phyloP scores from a whole-genome alignment of 2,113 vertebrate species.

The Taurulus bubalis region DNA sequence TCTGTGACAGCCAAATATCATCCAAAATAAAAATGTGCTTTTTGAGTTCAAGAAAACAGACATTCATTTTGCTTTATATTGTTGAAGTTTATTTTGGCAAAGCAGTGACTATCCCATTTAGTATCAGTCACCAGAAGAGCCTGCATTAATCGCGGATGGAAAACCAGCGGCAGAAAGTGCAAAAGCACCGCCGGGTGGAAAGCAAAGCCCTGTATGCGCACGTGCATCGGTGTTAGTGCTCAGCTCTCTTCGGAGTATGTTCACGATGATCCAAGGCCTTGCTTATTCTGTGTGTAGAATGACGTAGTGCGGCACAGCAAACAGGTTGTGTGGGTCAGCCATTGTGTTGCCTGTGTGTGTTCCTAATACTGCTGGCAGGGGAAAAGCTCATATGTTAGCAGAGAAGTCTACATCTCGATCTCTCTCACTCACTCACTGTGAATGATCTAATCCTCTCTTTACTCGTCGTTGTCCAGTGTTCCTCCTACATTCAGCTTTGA shows the following conservation, averaged over 20 bases:
- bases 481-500: conserved; percentile 63
- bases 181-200: conserved; percentile 76
- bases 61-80: conserved; percentile 82
- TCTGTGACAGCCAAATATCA: conserved; percentile 61
- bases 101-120: conserved; percentile 84
- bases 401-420: conserved; percentile 67
- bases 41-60: conserved; percentile 50
- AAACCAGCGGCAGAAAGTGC: conserved; percentile 78
- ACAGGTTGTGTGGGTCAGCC: conserved; percentile 48
- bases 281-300: conserved; percentile 56
- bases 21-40: conserved; percentile 67
- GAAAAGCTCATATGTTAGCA: conserved; percentile 83
- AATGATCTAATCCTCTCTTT: too few species aligned
- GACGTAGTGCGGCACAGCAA: conserved; percentile 59
- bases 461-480: conserved; percentile 64
- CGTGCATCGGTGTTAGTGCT: conserved; percentile 23
- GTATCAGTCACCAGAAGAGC: conserved; percentile 80
- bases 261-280: conserved; percentile 75
- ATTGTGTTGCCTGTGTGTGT: conserved; percentile 30
- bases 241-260: conserved; percentile 31
- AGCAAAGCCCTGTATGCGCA: conserved; percentile 65
- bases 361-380: conserved; percentile 64
- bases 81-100: conserved; percentile 91
- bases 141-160: conserved; percentile 78
- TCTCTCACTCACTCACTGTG: conserved; percentile 18